Base-by-base conservation (phyloP, 2,113 vertebrate species). In the Coreoperca whiteheadi region DNA sequence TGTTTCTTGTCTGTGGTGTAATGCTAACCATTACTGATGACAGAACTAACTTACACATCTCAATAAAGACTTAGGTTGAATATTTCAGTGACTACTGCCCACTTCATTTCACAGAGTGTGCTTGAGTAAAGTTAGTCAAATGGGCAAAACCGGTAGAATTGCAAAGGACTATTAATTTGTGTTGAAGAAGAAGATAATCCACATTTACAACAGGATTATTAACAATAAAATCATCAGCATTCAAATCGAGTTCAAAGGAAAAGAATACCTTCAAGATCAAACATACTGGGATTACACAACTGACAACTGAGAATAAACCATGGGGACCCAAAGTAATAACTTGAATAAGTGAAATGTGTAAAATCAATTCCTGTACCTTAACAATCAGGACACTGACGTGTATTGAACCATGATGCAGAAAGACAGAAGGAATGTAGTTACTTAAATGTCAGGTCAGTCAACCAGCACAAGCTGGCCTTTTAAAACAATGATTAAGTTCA, bases 391-490 rank as follows among this genome's bases (percentile, higher is more conserved):
- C 50, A 68, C 15, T 9, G 15, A 68, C 54, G 56, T 59, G 23
- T 30, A 88, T 8, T 39, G 84, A 86, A 71, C 59, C 34, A 25
- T 64, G 76, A 56, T 43, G 67, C 77, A 57, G 69, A 83, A 50
- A 79, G 64, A 81, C 23, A 63, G 51, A 82, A 30, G 51, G 68
- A 91, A 87, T 84, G 87, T 59, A 78, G 82, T 72, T 81, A 69
- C 79, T 78, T 66, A 79, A 93, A 91, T 85, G 88, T 87, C 87
- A 89, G 65, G 68, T 83, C 57, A 79, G 80, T 54, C 79, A 90
- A 77, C 64, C 79, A 43, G 59, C 61, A 74, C 34, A 69, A 67
- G 80, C 41, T 90, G 79, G 53, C 87, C 74, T 87, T 89, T 91
- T 41, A 82, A 83, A 84, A 81, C 51, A 81, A 72, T 11, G 64